Evolutionary conservation across 2,888 invertebrate genomes (phyloP), one percentile per base, ranked within the genome.

Genomic region (Itoplectis maculator): DNA sequence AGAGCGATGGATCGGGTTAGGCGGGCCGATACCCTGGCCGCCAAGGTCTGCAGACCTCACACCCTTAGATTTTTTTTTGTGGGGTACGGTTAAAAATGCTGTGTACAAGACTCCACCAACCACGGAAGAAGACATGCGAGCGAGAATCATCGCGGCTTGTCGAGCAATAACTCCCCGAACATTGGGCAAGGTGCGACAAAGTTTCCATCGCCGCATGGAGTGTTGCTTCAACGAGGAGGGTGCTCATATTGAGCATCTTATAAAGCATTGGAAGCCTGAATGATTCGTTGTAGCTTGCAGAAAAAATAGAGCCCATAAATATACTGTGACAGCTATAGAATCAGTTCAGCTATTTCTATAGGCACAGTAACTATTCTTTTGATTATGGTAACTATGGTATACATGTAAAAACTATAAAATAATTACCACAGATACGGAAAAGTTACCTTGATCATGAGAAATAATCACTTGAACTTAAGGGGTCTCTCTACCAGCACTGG

Each of bases 21-120:
- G 49, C 4, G 78, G 69, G 2, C 8, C 63, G 9, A 42, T 69
- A 8, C n/a, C 18, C 2, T 81, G 79, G 75, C 76, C 82, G 9
- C 47, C 82, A 3, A 47, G 81, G 1, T 82, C 81, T 0, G 76
- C 79, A 7, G 82, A 82, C 65, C 72, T 81, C 51, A 65, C 68
- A 11, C 74, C 78, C 8, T 65, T 54, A 2, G 82, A 82, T 37
- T 79, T 66, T 42, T 79, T 79, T 47, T 37, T 82, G 23, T 79
- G 82, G 79, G 82, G 82, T 11, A 45, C 15, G 0, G 0, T 77
- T 0, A 72, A 72, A 11, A 40, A 29, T n/a, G 0, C 37, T 0
- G 47, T 75, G 9, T 82, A 59, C 35, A 56, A 47, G 6, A 56
- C 23, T 9, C 18, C 40, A 9, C 66, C 65, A 9, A 63, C 15